Base-by-base conservation (phyloP, 2,888 invertebrate genomes). In the Diogma glabrata region DNA sequence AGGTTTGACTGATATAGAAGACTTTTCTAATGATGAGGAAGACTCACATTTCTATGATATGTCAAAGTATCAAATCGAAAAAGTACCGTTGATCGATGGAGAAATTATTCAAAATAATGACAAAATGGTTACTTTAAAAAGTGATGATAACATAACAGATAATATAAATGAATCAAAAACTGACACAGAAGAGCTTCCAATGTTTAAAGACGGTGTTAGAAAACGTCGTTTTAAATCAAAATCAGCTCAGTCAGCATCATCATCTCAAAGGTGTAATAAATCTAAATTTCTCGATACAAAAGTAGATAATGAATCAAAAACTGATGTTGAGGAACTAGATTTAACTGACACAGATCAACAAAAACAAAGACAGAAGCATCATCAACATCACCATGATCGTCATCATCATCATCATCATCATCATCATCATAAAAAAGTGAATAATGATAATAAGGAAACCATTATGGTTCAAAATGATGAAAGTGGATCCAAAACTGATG, bases 141-240 rank as follows among this genome's bases (percentile, higher is more conserved):
- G 47, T 57, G 9, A 57, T 43, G 60, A 64, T 53, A 56, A 47
- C 20, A 57, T 58, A 50, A 55, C 50, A 9, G 38, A 16, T 6
- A 14, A 43, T 10, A n/a, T 43, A 9, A 57, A 64, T 0, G 72
- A 71, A 54, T 66, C 69, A 12, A 59, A 67, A 2, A 75, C 74
- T 6, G 75, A 75, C 56, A 69, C 70, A 3, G 75, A 75, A 59
- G 75, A 75, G 54, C 63, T 72, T 50, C 57, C 55, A 51, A 23
- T 54, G 17, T 65, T 63, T 53, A 58, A 67, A 22, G 60, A 61
- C 3, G 64, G 64, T 7, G 63, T 63, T 38, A 61, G 64, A 8
- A 64, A 66, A 43, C 43, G 43, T 8, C 43, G 66, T 59, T 60
- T 62, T 5, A 65, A 67, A 51, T 60, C 60, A 7, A 47, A 49